Base-by-base conservation (phyloP, 2,113 vertebrate species). In the Phrynocephalus versicolor region DNA sequence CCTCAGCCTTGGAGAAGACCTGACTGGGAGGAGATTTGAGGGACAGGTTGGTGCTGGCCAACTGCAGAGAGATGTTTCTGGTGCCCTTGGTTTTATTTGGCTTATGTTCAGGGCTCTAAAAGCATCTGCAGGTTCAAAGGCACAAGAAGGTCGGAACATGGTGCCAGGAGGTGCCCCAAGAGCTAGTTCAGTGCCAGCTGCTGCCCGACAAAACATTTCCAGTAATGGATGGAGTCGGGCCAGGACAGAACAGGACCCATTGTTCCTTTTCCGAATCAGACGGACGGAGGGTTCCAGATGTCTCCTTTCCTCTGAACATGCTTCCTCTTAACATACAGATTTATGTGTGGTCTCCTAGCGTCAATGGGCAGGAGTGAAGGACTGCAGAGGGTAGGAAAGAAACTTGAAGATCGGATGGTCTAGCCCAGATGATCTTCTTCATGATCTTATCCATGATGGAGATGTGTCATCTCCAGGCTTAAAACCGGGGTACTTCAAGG, bases 121-220 rank as follows among this genome's bases (percentile, higher is more conserved):
- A 41, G 67, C 67, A 85, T 79, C 60, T 62, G 37, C 21, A 85
- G 41, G 13, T 73, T 60, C 35, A 60, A 60, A 35, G 33, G 33
- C 51, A 60, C 21, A 45, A 3, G 16, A 25, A 57, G 69, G 67
- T 72, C 19, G 12, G 18, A 10, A 51, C 45, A 51, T 10, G 45
- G 45, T 51, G 45, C 77, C 67, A 62, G 69, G 37, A 64, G 5
- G 58, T 73, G 78, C 58, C 70, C n/a, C 69, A 37, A 27, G 19
- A 16, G 18, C 19, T 21, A 73, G 23, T 1, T 19, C 41, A 13
- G 19, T 79, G 57, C 85, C 77, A 86, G 83, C 75, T 85, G 83
- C 75, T 85, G 83, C 64, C 77, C 58, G 25, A 62, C 57, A 72
- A 85, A 73, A 81, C 37, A 23, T 33, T 65, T 62, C 76, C 83